phyloP scores from a whole-genome alignment of 1,140 invertebrate species.

The Penaeus japonicus region DNA sequence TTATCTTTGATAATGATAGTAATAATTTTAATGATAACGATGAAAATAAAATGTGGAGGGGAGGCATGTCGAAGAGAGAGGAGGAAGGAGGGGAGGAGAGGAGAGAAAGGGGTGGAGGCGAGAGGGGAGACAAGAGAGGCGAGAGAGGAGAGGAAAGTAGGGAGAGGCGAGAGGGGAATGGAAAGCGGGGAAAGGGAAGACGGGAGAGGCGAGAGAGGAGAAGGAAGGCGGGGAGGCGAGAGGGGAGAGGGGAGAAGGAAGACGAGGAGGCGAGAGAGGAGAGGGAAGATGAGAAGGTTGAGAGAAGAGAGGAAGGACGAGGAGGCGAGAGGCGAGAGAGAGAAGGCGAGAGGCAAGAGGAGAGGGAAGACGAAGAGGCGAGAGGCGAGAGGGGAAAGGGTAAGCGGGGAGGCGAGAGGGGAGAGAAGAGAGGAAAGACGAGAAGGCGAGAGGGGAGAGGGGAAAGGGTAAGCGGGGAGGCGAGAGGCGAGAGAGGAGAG shows the following conservation, averaged over 20 bases:
- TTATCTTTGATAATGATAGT: background rate
- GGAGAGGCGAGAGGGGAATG: background rate
- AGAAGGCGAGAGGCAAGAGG: background rate
- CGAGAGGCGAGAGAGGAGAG: background rate
- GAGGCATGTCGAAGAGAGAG: background rate
- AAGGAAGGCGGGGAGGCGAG: background rate
- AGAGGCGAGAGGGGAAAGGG: background rate
- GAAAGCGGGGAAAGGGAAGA: too few species aligned
- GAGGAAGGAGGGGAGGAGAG: background rate
- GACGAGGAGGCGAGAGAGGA: background rate
- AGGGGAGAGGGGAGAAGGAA: background rate
- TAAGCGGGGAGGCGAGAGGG: too few species aligned
- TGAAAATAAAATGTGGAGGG: background rate
- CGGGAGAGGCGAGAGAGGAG: background rate
- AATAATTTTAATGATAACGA: background rate
- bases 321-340: background rate
- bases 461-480: background rate
- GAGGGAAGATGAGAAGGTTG: background rate
- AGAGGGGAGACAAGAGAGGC: background rate
- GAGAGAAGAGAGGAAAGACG: background rate
- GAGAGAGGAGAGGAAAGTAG: background rate
- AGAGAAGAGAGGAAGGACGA: background rate
- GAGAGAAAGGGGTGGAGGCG: background rate
- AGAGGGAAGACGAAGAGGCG: background rate
- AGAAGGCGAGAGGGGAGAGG: background rate